These are phyloP conservation scores for Dunckerocampus dactyliophorus DNA, from an alignment of 2,113 vertebrate species.

Conservation along the genomic window DNA sequence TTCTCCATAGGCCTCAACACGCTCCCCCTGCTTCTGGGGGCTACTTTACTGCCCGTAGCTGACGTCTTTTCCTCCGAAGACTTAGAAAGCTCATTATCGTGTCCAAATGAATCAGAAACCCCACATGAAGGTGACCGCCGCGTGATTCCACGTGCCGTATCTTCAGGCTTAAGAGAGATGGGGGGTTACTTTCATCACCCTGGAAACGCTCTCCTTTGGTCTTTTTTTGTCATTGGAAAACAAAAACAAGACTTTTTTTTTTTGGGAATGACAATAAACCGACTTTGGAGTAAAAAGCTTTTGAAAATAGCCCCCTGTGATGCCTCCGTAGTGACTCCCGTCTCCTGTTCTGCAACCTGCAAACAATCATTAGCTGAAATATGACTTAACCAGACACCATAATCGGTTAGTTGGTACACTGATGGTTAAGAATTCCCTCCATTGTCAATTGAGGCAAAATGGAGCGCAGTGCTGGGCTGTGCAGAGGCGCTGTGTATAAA, in stretches of 20 bases:
- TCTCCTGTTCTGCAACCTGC: slow-evolving; percentile 14
- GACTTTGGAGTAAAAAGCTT: slow-evolving; percentile 77
- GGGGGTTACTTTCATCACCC: slow-evolving; percentile 77
- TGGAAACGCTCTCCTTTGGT: slow-evolving; percentile 31
- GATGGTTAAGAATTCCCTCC: too few species aligned
- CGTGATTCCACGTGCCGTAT: slow-evolving; percentile 48
- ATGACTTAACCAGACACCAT: not conserved
- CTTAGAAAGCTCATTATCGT: slow-evolving; percentile 64
- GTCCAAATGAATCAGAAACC: slow-evolving; percentile 57
- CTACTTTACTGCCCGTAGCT: slow-evolving; percentile 76
- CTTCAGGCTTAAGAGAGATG: slow-evolving; percentile 36
- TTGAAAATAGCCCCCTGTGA: slow-evolving; percentile 77
- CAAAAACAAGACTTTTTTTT: not conserved
- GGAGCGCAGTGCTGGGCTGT: too few species aligned
- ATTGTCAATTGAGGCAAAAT: too few species aligned
- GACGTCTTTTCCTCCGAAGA: slow-evolving; percentile 71
- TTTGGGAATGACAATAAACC: slow-evolving; percentile 38
- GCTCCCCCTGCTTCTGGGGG: slow-evolving; percentile 78
- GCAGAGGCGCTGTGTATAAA: too few species aligned
- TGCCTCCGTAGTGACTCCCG: slow-evolving; percentile 42
- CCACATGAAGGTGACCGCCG: slow-evolving; percentile 64
- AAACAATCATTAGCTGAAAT: slow-evolving; percentile 9
- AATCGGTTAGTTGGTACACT: too few species aligned
- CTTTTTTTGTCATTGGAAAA: slow-evolving; percentile 8
- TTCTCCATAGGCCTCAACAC: slow-evolving; percentile 75